Evolutionary conservation across 2,797 vertebrate species (phyloP).

Genomic region (Glossophaga mutica): DNA sequence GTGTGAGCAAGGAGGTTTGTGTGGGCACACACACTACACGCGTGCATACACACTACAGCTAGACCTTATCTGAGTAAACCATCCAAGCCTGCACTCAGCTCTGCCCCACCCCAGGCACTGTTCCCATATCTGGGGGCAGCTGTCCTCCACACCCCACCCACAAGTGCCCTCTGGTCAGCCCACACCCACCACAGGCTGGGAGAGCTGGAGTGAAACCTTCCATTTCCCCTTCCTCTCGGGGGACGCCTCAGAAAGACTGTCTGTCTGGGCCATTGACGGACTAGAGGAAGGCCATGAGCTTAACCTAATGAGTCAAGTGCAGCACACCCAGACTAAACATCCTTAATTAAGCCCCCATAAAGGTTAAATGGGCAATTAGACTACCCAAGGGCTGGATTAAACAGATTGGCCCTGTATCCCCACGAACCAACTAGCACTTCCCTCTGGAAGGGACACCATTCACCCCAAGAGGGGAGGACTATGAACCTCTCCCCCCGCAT

Average conservation of each 20-base stretch:
- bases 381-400: background rate
- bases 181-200: background rate
- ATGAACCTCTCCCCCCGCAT: background rate
- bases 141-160: background rate
- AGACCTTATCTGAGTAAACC: background rate
- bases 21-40: no score
- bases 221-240: conserved; percentile 30
- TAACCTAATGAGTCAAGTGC: conserved; percentile 29
- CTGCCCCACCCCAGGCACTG: background rate
- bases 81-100: background rate
- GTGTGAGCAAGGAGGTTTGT: background rate
- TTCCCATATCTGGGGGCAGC: background rate
- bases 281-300: background rate
- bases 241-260: background rate
- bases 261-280: background rate
- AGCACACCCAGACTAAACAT: conserved; percentile 64
- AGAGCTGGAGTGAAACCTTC: background rate
- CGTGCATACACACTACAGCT: rapidly evolving
- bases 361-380: conserved; percentile 53
- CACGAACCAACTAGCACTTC: background rate
- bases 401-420: background rate
- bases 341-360: conserved; percentile 10
- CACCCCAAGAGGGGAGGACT: background rate
- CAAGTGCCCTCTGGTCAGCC: background rate
- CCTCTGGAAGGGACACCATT: background rate